Evolutionary conservation across 2,888 invertebrate genomes (phyloP).

Genomic region (Eubasilissa splendida): DNA sequence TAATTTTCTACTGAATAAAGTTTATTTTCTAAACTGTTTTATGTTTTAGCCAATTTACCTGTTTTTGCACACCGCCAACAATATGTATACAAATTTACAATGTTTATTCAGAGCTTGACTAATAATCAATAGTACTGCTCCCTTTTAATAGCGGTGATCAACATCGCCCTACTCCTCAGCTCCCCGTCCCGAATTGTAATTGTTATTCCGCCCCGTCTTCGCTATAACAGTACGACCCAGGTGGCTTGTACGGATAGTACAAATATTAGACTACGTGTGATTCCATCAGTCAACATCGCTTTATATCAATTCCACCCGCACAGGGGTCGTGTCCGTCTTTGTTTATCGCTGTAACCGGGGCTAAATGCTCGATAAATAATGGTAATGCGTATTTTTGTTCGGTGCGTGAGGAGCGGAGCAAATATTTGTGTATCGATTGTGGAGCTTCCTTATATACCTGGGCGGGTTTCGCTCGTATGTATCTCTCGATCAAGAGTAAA

Average conservation of each 20-base stretch:
- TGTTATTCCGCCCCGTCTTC: slow-evolving; percentile 22
- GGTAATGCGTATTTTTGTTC: background rate
- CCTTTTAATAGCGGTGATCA: too few relatives aligned
- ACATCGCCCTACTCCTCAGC: background rate
- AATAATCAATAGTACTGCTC: too few relatives aligned
- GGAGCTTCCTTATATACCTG: background rate
- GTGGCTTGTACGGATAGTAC: slow-evolving; percentile 28
- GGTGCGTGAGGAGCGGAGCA: background rate
- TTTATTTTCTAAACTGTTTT: too few relatives aligned
- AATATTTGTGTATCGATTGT: slow-evolving; percentile 5
- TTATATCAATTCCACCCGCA: slow-evolving; percentile 5
- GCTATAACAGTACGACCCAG: background rate
- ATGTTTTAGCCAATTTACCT: too few relatives aligned
- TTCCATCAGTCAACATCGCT: slow-evolving; percentile 37
- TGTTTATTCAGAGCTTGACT: too few relatives aligned
- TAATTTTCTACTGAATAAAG: too few relatives aligned
- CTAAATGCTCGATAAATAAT: slow-evolving; percentile 12
- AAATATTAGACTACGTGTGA: slow-evolving; percentile 35
- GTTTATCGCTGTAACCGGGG: slow-evolving; percentile 19
- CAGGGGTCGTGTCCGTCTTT: background rate
- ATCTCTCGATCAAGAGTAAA: too few relatives aligned
- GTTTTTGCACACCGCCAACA: too few relatives aligned
- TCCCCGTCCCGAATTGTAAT: background rate
- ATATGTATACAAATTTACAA: too few relatives aligned
- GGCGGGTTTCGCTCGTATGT: too few relatives aligned